Percentiles rank a stretch among this genome's conserved stretches.
phyloP scores from a whole-genome alignment of 2,797 vertebrate genomes.

The Morelia viridis region DNA sequence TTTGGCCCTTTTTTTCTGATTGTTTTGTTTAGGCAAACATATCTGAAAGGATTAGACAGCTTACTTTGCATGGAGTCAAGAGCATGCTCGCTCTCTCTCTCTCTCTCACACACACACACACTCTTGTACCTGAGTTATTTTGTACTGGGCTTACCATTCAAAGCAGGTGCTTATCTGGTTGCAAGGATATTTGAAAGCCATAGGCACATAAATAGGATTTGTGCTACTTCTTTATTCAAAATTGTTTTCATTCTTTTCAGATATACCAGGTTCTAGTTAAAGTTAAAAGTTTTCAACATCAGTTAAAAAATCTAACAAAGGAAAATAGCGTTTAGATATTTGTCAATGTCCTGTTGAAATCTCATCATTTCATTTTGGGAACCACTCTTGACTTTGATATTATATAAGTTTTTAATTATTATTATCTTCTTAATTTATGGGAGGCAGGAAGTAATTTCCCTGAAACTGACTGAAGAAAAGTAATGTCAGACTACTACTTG shows the following conservation, averaged over 20 bases:
- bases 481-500: background rate
- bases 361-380: background rate
- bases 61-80: background rate
- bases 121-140: background rate
- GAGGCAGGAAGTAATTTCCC: background rate
- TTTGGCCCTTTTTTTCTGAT: slow-evolving; percentile 30
- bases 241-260: background rate
- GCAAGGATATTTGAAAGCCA: background rate
- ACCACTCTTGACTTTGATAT: background rate
- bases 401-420: background rate
- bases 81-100: background rate
- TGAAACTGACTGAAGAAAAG: background rate
- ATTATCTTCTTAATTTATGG: background rate
- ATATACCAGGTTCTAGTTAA: background rate
- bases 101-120: background rate
- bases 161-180: background rate
- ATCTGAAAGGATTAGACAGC: background rate
- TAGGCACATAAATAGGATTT: background rate
- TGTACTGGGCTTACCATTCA: background rate
- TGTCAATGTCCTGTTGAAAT: background rate
- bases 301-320: background rate
- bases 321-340: background rate
- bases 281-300: background rate
- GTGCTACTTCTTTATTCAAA: background rate
- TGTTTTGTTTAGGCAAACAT: slow-evolving; percentile 21